phyloP scores from a whole-genome alignment of 92 coral and sea anemone genomes.

The Paramuricea clavata region DNA sequence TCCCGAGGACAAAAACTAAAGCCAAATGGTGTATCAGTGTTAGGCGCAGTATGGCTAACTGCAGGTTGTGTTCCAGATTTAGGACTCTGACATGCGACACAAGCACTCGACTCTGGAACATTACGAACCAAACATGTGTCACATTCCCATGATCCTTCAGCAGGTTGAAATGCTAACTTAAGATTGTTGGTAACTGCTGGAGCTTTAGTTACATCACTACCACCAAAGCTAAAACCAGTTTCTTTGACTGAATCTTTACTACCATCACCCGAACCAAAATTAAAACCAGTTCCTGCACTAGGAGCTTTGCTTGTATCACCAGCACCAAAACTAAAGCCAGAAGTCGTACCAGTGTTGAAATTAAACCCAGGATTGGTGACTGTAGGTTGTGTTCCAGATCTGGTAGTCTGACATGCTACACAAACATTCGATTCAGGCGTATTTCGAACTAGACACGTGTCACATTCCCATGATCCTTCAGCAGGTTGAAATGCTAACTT shows the following conservation, averaged over 20 bases:
- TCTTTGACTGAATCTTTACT: neutral
- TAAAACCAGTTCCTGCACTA: neutral
- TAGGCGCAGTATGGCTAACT: neutral
- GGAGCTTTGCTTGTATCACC: neutral
- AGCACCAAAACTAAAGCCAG: neutral
- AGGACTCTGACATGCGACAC: slow-evolving; percentile 15
- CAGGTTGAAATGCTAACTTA: slow-evolving; percentile 3
- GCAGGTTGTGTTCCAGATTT: neutral
- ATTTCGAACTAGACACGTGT: slow-evolving; percentile 21
- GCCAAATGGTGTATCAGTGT: neutral
- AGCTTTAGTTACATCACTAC: neutral
- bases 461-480: slow-evolving; percentile 28
- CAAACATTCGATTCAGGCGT: neutral
- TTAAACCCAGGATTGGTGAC: neutral
- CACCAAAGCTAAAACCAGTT: neutral
- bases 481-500: slow-evolving; percentile 15
- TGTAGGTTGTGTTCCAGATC: neutral
- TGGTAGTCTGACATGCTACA: slow-evolving; percentile 12
- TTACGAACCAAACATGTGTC: slow-evolving; percentile 8
- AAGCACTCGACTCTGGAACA: neutral
- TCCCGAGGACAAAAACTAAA: neutral
- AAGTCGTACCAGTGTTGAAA: neutral
- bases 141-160: slow-evolving; percentile 32
- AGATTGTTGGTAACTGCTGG: neutral
- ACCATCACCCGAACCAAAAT: neutral